phyloP scores from a whole-genome alignment of 2,888 invertebrate species.

The Incurvaria masculella region DNA sequence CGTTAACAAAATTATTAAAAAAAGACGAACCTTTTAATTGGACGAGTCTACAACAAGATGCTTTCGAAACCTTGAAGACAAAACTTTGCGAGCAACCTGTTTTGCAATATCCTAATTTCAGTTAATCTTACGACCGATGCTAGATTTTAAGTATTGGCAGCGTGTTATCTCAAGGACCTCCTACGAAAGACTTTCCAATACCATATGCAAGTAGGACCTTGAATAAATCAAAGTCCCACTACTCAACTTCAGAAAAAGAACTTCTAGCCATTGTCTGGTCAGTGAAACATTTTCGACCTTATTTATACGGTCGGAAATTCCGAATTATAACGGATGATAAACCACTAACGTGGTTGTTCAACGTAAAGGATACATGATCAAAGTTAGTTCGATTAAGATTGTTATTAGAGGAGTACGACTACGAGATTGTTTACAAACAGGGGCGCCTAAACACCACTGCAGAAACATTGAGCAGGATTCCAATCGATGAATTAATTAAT shows the following conservation, averaged over 20 bases:
- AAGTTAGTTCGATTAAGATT: constrained; percentile 23
- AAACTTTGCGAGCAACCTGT: constrained; percentile 3
- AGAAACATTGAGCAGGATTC: constrained; percentile 20
- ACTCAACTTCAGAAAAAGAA: constrained; percentile 28
- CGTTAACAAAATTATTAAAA: too few species aligned
- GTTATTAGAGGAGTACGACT: constrained; percentile 23
- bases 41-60: constrained; percentile 2
- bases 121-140: constrained; percentile 27
- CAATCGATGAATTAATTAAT: too few species aligned
- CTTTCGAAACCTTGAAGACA: constrained; percentile 5
- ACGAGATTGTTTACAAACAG: constrained; percentile 22
- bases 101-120: constrained; percentile 15
- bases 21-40: constrained; percentile 4
- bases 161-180: constrained; percentile 6
- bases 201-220: constrained; percentile 25
- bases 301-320: constrained; percentile 27
- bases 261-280: constrained; percentile 26
- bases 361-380: constrained; percentile 21
- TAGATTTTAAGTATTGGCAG: constrained; percentile 21
- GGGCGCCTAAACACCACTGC: constrained; percentile 22
- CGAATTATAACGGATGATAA: constrained; percentile 25
- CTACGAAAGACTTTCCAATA: constrained; percentile 24
- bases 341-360: constrained; percentile 25
- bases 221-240: constrained; percentile 25
- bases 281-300: constrained; percentile 26